These are phyloP conservation scores for Pristionchus japonicus DNA, from an alignment of 2,888 invertebrate genomes.

Conservation along the genomic window DNA sequence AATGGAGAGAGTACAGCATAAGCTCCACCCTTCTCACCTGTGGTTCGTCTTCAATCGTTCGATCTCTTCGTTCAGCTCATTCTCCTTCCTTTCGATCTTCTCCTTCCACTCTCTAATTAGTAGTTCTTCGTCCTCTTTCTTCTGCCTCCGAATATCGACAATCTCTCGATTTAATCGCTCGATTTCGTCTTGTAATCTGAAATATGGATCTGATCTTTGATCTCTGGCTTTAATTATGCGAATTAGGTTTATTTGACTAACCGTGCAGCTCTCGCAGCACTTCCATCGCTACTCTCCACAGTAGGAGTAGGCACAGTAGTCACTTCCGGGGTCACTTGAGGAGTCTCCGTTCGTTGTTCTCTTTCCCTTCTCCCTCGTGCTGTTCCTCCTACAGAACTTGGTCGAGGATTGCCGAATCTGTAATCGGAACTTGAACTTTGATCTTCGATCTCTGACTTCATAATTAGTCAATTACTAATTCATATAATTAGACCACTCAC, in stretches of 20 bases:
- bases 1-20: not conserved
- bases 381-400: not conserved
- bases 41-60: slow-evolving; percentile 16
- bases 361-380: not conserved
- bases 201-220: not conserved
- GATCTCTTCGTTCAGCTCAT: slow-evolving; percentile 24
- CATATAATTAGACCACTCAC: not conserved
- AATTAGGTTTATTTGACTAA: not conserved
- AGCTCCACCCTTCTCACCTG: not conserved
- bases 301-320: slow-evolving; percentile 11
- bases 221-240: not conserved
- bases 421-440: not conserved
- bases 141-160: slow-evolving; percentile 42
- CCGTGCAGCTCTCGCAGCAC: slow-evolving; percentile 40
- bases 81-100: slow-evolving; percentile 34
- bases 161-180: slow-evolving; percentile 47
- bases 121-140: slow-evolving; percentile 43
- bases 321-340: not conserved
- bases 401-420: not conserved
- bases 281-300: not conserved
- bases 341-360: not conserved
- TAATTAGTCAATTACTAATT: too few relatives aligned
- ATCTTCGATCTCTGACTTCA: not conserved
- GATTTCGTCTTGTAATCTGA: slow-evolving; percentile 39
- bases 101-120: slow-evolving; percentile 44